Conservation (phyloP, 2,888 invertebrate genomes). For the Odontocerum albicorne region DNA sequence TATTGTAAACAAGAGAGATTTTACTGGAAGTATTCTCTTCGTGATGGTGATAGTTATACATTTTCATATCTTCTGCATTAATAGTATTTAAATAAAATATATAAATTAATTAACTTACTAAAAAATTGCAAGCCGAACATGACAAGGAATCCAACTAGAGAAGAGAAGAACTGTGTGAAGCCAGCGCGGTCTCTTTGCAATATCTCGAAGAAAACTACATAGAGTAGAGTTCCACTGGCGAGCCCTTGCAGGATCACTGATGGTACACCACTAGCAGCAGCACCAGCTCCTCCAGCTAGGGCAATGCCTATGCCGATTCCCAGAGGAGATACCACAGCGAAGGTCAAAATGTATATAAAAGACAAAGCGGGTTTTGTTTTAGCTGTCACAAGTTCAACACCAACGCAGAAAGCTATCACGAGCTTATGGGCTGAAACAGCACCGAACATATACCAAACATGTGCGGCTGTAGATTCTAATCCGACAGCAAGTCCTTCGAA, state of each 20-base stretch:
- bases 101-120: slow-evolving; percentile 52
- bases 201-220: slow-evolving; percentile 97
- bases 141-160: slow-evolving; percentile 67
- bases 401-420: slow-evolving; percentile 86
- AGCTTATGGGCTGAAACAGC: slow-evolving; percentile 85
- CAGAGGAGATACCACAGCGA: slow-evolving; percentile 77
- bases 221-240: slow-evolving; percentile 89
- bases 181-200: slow-evolving; percentile 63
- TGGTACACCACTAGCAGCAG: slow-evolving; percentile 61
- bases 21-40: no score
- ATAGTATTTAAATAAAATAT: not conserved
- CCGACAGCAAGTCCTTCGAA: slow-evolving; percentile 81
- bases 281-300: slow-evolving; percentile 61
- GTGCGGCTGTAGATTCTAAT: slow-evolving; percentile 62
- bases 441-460: slow-evolving; percentile 79
- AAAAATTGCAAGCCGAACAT: slow-evolving; percentile 71
- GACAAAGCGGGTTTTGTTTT: slow-evolving; percentile 64
- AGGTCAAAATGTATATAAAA: slow-evolving; percentile 70
- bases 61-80: no score
- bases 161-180: slow-evolving; percentile 65
- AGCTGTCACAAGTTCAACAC: slow-evolving; percentile 76
- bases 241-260: slow-evolving; percentile 78
- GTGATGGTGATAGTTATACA: no score
- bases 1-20: no score
- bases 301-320: slow-evolving; percentile 77